These are phyloP conservation scores for Sycophaga agraensis DNA, from an alignment of 1,140 invertebrate species.

Conservation along the genomic window DNA sequence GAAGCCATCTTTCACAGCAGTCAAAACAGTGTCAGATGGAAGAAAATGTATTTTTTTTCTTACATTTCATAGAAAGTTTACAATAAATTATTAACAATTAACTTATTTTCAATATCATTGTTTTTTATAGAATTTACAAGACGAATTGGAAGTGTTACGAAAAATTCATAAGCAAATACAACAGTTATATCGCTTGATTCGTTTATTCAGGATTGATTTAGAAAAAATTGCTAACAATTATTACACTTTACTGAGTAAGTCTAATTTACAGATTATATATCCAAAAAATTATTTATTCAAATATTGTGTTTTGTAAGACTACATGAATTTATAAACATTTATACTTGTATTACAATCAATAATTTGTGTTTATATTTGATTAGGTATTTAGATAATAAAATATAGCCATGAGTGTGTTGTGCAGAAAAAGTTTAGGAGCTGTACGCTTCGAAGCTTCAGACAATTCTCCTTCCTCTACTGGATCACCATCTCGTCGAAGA, in stretches of 20 bases:
- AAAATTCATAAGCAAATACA: slow-evolving; percentile 34
- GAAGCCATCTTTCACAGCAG: too few relatives aligned
- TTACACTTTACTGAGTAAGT: slow-evolving; percentile 25
- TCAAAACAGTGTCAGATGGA: too few relatives aligned
- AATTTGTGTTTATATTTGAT: background rate
- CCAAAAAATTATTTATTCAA: background rate
- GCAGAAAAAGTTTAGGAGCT: slow-evolving; percentile 25
- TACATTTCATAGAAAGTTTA: too few relatives aligned
- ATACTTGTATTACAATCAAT: background rate
- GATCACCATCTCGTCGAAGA: slow-evolving; percentile 34
- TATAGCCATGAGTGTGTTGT: slow-evolving; percentile 23
- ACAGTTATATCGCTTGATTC: slow-evolving; percentile 34
- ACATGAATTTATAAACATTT: background rate
- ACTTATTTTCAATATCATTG: too few relatives aligned
- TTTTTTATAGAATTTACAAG: slow-evolving; percentile 7
- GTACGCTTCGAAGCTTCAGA: slow-evolving; percentile 17
- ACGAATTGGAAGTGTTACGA: slow-evolving; percentile 32
- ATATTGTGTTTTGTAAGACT: background rate
- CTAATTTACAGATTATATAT: background rate
- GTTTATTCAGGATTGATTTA: slow-evolving; percentile 37
- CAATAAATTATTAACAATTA: too few relatives aligned
- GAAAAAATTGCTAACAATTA: slow-evolving; percentile 41
- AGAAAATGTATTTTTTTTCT: too few relatives aligned
- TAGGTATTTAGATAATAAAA: background rate
- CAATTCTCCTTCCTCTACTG: slow-evolving; percentile 8